Percentiles rank a stretch among this genome's conserved stretches.
Evolutionary conservation across 2,888 invertebrate species (phyloP).

Genomic region (Myopa testacea): DNA sequence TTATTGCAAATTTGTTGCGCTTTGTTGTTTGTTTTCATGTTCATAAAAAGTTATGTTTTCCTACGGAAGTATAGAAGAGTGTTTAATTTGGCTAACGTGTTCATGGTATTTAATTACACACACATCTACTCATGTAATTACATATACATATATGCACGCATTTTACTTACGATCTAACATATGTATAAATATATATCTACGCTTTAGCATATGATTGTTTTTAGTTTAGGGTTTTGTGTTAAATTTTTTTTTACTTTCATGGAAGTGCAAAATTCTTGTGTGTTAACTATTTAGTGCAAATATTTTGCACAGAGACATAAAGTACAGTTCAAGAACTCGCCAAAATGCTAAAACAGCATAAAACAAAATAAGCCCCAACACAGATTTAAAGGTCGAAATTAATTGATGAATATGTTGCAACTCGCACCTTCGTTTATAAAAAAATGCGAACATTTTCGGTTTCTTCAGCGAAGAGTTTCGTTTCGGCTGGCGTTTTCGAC

Average conservation of each 20-base stretch:
- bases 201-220: neutral
- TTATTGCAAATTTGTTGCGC: slow-evolving; percentile 51
- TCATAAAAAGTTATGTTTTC: slow-evolving; percentile 30
- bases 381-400: neutral
- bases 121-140: slow-evolving; percentile 1
- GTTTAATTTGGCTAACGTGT: slow-evolving; percentile 46
- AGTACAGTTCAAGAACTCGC: too few relatives aligned
- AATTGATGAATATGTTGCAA: slow-evolving; percentile 28
- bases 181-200: neutral
- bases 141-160: neutral
- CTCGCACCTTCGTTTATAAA: slow-evolving; percentile 24
- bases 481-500: slow-evolving; percentile 10
- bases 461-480: neutral
- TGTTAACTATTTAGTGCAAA: slow-evolving; percentile 43
- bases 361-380: too few relatives aligned
- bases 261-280: slow-evolving; percentile 30
- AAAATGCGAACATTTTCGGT: neutral
- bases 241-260: neutral
- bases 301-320: slow-evolving; percentile 46
- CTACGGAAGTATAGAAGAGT: slow-evolving; percentile 19
- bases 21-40: slow-evolving; percentile 40
- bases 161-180: slow-evolving; percentile 22
- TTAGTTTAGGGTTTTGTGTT: neutral
- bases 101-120: slow-evolving; percentile 19
- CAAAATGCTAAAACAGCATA: too few relatives aligned